Base-by-base conservation (phyloP, 2,113 vertebrate species). In the Nematolebias whitei region DNA sequence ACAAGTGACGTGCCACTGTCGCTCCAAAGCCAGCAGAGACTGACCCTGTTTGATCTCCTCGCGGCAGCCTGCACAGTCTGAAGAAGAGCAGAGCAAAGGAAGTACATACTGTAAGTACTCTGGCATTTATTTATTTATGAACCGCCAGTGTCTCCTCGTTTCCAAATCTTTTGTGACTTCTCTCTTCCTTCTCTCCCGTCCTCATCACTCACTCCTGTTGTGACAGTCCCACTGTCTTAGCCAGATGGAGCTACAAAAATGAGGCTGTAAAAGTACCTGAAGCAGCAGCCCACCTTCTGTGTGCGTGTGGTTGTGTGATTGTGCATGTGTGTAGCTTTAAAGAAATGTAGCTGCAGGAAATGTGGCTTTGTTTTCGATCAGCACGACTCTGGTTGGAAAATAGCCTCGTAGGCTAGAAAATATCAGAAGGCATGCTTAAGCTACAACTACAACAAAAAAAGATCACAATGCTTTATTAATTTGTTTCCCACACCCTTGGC, bases 1-100 rank as follows among this genome's bases (percentile, higher is more conserved):
- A 85, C 97, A 99, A 91, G 94, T 97, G 91, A 99, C 94, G 0
- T 99, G 97, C 97, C 97, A 99, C 88, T 99, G 97, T 76, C 96
- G 95, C 90, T 98, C 96, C 90, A 99, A 88, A 0, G 97, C 97
- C 90, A 99, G 88, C 50, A 98, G 94, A 0, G 96, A 97, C 91
- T 98, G 96, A 60, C 96, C 96, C 9, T 97, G 96, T 81, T 94
- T 97, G 91, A 99, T 99, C 92, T 97, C 95, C 79, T 96, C 95
- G 52, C 95, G 94, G 84, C 97, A 98, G 62, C 96, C 96, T 0
- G 96, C 95, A 0, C 97, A 99, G 78, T 96, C 97, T 99, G 85
- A 1, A 71, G 23, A 47, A 52, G 32, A 39, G 24, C 23, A 52
- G 39, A 64, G 40, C 35, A 15, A n/a, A n/a, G n/a, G n/a, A n/a